Percentiles rank a stretch among this genome's conserved stretches.
phyloP scores from a whole-genome alignment of 2,797 vertebrate genomes.

The Chrysocyon brachyurus region DNA sequence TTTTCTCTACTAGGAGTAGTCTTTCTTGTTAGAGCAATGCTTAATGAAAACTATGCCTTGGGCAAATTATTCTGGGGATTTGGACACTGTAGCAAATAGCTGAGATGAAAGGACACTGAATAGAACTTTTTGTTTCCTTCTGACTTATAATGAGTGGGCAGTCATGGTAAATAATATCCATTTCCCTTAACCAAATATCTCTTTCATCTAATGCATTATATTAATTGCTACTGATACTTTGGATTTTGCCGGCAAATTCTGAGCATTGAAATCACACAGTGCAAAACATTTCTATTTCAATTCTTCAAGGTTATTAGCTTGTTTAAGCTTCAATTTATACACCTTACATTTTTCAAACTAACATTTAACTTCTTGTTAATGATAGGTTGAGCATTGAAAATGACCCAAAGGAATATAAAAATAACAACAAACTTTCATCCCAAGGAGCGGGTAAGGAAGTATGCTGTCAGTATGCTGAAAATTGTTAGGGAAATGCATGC shows the following conservation, averaged over 20 bases:
- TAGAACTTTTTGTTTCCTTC: slow-evolving; percentile 60
- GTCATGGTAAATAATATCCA: slow-evolving; percentile 48
- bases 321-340: slow-evolving; percentile 56
- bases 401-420: slow-evolving; percentile 25
- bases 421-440: background rate
- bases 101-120: slow-evolving; percentile 47
- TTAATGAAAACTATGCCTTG: slow-evolving; percentile 31
- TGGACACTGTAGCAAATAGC: slow-evolving; percentile 41
- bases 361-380: slow-evolving; percentile 57
- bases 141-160: slow-evolving; percentile 39
- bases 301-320: slow-evolving; percentile 68
- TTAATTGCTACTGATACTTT: slow-evolving; percentile 48
- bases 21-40: slow-evolving; percentile 6
- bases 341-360: slow-evolving; percentile 58
- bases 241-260: slow-evolving; percentile 42
- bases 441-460: background rate
- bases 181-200: slow-evolving; percentile 43
- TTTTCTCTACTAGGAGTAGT: slow-evolving; percentile 10
- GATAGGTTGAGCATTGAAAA: slow-evolving; percentile 42
- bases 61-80: slow-evolving; percentile 58
- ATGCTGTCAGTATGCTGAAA: background rate
- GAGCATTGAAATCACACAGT: background rate
- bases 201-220: slow-evolving; percentile 52
- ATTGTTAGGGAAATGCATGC: background rate
- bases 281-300: slow-evolving; percentile 65